A percentile compares a stretch with the other conserved stretches of the same genome.
Evolutionary conservation across 2,113 vertebrate species (phyloP).

Genomic region (Lagopus muta): DNA sequence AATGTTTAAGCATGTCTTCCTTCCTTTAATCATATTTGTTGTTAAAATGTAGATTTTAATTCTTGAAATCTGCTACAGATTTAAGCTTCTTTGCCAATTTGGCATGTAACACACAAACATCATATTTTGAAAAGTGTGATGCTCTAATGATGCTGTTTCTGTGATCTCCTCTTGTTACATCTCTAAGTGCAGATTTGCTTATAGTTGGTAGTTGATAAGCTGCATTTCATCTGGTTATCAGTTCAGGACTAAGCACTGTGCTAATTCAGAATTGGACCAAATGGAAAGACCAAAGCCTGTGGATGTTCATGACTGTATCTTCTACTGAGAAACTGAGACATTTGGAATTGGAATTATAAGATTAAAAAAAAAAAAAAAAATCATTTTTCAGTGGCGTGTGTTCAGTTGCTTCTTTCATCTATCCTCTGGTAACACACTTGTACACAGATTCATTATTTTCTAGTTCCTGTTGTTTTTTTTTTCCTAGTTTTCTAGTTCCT

Average conservation of each 20-base stretch:
- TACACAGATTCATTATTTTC: background rate
- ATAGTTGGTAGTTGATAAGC: background rate
- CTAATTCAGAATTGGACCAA: background rate
- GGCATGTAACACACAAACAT: background rate
- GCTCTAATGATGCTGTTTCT: background rate
- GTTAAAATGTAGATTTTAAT: background rate
- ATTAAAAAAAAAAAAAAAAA: background rate
- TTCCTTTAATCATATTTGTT: background rate
- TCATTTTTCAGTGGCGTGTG: accelerated
- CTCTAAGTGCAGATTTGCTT: background rate
- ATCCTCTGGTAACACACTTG: background rate
- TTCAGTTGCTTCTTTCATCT: background rate
- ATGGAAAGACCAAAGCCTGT: background rate
- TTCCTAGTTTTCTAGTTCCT: background rate
- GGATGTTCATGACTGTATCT: background rate
- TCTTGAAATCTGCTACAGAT: background rate
- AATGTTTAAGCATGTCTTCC: accelerated
- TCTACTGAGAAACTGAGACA: background rate
- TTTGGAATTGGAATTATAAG: background rate
- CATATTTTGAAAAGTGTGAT: background rate
- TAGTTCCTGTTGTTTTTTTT: background rate
- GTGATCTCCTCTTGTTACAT: accelerated
- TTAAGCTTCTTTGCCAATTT: background rate
- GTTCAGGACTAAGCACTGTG: background rate
- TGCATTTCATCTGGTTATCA: background rate